Evolutionary conservation across 2,113 vertebrate species (phyloP).

Genomic region (Mesitornis unicolor): DNA sequence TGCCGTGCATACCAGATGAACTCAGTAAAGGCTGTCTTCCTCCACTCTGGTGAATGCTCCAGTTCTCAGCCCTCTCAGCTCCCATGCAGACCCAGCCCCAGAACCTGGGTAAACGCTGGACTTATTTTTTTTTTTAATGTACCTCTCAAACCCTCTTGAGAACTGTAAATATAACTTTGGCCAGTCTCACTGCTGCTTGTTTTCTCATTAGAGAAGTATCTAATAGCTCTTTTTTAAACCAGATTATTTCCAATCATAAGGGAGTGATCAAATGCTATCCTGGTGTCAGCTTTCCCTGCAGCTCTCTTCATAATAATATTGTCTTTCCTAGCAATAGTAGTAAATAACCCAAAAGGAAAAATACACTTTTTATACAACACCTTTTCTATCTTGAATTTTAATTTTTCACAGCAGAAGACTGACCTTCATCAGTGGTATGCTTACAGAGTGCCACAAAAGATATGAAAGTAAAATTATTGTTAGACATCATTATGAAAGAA

Average conservation of each 20-base stretch:
- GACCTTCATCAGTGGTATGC: neutral
- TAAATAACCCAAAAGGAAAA: neutral
- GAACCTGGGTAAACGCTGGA: neutral
- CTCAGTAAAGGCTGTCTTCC: constrained; percentile 34
- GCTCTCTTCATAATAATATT: neutral
- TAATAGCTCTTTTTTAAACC: neutral
- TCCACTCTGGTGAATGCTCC: constrained; percentile 29
- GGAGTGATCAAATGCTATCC: neutral
- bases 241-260: constrained; percentile 4
- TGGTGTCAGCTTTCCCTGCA: neutral
- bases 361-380: neutral
- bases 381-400: neutral
- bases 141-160: constrained; percentile 34
- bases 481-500: neutral
- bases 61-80: neutral
- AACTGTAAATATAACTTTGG: constrained; percentile 27
- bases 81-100: constrained; percentile 9
- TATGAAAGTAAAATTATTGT: neutral
- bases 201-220: constrained; percentile 23
- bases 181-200: constrained; percentile 35
- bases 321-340: neutral
- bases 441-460: neutral
- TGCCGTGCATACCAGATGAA: constrained; percentile 50
- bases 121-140: neutral
- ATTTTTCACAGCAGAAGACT: neutral